A percentile compares a stretch with the other conserved stretches of the same genome.
Conservation (phyloP, 2,113 vertebrate species). For the Atlantisia rogersi region DNA sequence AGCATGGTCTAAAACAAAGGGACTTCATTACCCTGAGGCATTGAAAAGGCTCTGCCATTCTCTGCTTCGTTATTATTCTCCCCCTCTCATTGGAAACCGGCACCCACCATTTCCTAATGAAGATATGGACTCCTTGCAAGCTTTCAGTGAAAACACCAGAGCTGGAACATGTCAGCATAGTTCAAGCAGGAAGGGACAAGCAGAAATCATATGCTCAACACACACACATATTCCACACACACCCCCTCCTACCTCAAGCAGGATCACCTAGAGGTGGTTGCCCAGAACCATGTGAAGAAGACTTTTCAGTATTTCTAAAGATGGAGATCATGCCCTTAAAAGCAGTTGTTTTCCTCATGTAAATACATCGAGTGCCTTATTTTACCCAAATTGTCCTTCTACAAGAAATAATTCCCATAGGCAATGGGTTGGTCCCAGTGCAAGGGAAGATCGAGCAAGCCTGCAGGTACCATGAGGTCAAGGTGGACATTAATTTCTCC, state of each 20-base stretch:
- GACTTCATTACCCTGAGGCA: neutral
- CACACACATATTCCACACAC: too few species aligned
- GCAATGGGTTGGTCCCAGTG: fast-evolving
- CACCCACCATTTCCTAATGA: neutral
- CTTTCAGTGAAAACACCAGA: neutral
- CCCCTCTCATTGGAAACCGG: neutral
- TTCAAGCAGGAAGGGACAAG: neutral
- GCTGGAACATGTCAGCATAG: neutral
- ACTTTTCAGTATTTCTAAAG: neutral
- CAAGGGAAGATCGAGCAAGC: neutral
- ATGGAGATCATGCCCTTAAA: neutral
- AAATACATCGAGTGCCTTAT: neutral
- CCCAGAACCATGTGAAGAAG: neutral
- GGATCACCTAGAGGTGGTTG: neutral
- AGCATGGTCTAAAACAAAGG: neutral
- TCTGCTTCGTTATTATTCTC: neutral
- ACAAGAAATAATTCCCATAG: neutral
- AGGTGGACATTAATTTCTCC: neutral
- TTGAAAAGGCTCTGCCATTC: neutral
- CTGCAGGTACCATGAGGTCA: neutral
- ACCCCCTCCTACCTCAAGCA: neutral
- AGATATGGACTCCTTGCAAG: neutral
- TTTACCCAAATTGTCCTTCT: neutral
- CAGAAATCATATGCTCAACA: neutral
- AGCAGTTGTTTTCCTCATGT: neutral